Conservation (phyloP, 23 tunicate species). For the Trididemnum miniatum region DNA sequence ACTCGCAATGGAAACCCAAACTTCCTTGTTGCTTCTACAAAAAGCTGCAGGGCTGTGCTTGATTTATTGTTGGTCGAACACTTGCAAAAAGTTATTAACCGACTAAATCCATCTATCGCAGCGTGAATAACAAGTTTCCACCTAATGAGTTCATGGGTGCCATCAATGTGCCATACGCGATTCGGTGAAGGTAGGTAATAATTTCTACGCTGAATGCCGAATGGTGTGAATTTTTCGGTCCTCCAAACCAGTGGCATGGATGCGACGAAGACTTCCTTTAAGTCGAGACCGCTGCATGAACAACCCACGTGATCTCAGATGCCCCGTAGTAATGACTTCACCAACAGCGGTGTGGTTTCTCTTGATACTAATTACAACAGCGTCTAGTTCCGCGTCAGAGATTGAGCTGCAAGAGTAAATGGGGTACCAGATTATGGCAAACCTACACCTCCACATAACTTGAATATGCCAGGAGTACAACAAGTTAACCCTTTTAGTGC, state of each 20-base stretch:
- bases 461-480: too few species aligned
- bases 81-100: neutral
- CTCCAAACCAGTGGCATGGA: neutral
- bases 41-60: neutral
- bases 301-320: neutral
- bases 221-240: neutral
- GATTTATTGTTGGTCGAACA: conserved; percentile 2
- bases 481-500: neutral
- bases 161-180: conserved; percentile 16
- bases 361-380: neutral
- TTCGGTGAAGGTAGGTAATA: conserved; percentile 9
- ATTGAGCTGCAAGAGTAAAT: conserved; percentile 16
- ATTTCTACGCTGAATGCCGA: neutral
- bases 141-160: conserved; percentile 14
- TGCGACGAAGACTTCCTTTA: conserved; percentile 8
- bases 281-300: neutral
- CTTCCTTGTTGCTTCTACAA: neutral
- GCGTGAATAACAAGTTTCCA: conserved; percentile 18
- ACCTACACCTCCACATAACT: too few species aligned
- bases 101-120: conserved; percentile 6
- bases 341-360: neutral
- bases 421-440: too few species aligned
- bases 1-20: neutral
- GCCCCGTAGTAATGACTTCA: conserved; percentile 6
- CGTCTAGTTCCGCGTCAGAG: conserved; percentile 3